Evolutionary conservation across 1,140 invertebrate species (phyloP), one percentile per base, ranked within the genome.

Genomic region (Drosophila tropicalis): DNA sequence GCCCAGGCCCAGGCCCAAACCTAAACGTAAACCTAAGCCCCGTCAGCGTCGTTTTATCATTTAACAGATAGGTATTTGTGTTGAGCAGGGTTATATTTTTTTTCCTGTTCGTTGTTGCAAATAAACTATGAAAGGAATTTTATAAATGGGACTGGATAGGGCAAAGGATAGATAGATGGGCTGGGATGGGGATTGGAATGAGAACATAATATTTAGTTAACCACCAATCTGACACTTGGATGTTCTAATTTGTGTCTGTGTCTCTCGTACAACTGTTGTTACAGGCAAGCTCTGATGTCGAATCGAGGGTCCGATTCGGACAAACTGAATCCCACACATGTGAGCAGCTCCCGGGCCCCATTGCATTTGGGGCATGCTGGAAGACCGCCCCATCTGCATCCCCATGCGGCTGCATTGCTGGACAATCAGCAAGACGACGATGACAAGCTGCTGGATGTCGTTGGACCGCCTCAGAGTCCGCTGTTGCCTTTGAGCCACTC

Each of bases 391-490:
- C 90, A 91, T 65, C 55, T 85, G 75, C 90, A 91, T 74, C 76
- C 90, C 91, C 92, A 79, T 81, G 93, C 67, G 65, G 92, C 70
- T 67, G 92, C 92, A 65, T 84, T 81, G 78, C 91, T 94, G 64
- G 90, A 91, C 41, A 81, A 91, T 62, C 94, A 94, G 55, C 92
- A 95, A 92, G 95, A 96, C 79, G 95, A 96, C 81, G 97, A 98
- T 39, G 97, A 98, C 89, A 96, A 97, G 81, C 95, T 97, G 29
- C 93, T 98, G 76, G 97, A 98, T 91, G 97, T 98, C 1, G 97
- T 97, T 0, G 97, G 97, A 0, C 97, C 97, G 19, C 93, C 93
- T 15, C 95, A 96, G 74, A 96, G 95, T 79, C 96, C 96, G 0
- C 94, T 95, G 32, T 94, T 95, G 10, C 94, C 94, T 5, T 87